Base-by-base conservation (phyloP, 2,113 vertebrate species). In the Anser cygnoides region DNA sequence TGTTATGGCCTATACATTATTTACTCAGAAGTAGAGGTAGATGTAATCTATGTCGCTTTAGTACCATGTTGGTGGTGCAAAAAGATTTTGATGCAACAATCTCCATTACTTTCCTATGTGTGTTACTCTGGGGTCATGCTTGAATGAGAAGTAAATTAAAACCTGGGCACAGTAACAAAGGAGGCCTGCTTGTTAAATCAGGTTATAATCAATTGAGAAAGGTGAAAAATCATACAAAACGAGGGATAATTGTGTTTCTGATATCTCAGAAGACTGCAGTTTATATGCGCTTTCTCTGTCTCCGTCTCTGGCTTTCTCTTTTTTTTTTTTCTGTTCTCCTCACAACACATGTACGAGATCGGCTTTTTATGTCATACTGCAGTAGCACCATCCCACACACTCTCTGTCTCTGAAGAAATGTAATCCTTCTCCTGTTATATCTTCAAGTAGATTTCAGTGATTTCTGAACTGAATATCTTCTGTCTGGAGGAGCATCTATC, bases 331-430 rank as follows among this genome's bases (percentile, higher is more conserved):
- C 93, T 81, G 23, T 89, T 95, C 86, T 96, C 49, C 82, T 90
- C 79, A 85, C 83, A 91, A 90, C 95, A 94, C 90, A 87, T 89
- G 83, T 96, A 96, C 14, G 29, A 96, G 95, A 93, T 89, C 86
- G 84, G 94, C 95, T 97, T 96, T 97, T 97, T 96, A 87, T 96
- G 96, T 96, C 95, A 95, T 82, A 90, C 95, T 97, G 95, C 95
- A 94, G 73, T 68, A 89, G 88, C 95, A 96, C 90, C 96, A 95
- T 89, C 96, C 94, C 96, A 96, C 95, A 97, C 93, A 95, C 76
- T 93, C 83, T 68, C 95, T 96, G 95, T 87, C 90, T 95, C 93
- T 87, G 84, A 84, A 96, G 96, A 94, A 96, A 62, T 93, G 92
- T 92, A 95, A 95, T 86, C 86, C 93, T 93, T 95, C 93, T 94